These are phyloP conservation scores for Hyles euphorbiae DNA, from an alignment of 1,140 invertebrate species.

Conservation along the genomic window DNA sequence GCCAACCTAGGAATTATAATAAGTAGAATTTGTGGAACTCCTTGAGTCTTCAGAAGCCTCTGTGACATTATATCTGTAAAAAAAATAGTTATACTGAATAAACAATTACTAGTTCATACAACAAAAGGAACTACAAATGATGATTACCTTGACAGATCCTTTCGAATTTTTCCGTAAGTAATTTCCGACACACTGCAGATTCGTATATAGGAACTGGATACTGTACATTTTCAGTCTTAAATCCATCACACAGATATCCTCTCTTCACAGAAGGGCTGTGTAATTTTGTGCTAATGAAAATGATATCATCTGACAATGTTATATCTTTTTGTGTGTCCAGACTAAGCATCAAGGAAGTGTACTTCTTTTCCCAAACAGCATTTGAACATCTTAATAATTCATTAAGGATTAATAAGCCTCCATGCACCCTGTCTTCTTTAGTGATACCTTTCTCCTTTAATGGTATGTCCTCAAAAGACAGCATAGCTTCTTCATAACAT, in stretches of 20 bases:
- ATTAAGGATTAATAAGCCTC: slow-evolving; percentile 94
- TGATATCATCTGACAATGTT: slow-evolving; percentile 76
- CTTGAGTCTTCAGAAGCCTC: slow-evolving; percentile 81
- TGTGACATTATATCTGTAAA: slow-evolving; percentile 85
- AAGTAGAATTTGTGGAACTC: slow-evolving; percentile 93
- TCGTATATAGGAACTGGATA: slow-evolving; percentile 82
- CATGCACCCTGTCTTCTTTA: slow-evolving; percentile 94
- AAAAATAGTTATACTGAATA: slow-evolving; percentile 6
- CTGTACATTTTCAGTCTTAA: slow-evolving; percentile 64
- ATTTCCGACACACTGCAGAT: slow-evolving; percentile 89
- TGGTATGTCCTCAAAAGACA: slow-evolving; percentile 85
- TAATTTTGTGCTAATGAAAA: slow-evolving; percentile 77
- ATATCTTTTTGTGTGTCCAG: slow-evolving; percentile 67
- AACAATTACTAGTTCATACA: slow-evolving; percentile 4
- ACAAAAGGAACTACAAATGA: background rate
- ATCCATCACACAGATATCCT: slow-evolving; percentile 71
- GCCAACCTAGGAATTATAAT: slow-evolving; percentile 95
- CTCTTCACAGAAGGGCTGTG: slow-evolving; percentile 77
- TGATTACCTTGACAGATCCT: slow-evolving; percentile 82
- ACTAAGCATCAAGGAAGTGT: slow-evolving; percentile 81
- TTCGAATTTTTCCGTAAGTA: slow-evolving; percentile 90
- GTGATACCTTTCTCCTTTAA: slow-evolving; percentile 86
- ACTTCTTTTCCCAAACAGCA: slow-evolving; percentile 89
- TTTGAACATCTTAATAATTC: slow-evolving; percentile 96
- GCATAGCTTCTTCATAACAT: slow-evolving; percentile 92